Conservation (phyloP, 2,113 vertebrate species). For the Tapirus terrestris region DNA sequence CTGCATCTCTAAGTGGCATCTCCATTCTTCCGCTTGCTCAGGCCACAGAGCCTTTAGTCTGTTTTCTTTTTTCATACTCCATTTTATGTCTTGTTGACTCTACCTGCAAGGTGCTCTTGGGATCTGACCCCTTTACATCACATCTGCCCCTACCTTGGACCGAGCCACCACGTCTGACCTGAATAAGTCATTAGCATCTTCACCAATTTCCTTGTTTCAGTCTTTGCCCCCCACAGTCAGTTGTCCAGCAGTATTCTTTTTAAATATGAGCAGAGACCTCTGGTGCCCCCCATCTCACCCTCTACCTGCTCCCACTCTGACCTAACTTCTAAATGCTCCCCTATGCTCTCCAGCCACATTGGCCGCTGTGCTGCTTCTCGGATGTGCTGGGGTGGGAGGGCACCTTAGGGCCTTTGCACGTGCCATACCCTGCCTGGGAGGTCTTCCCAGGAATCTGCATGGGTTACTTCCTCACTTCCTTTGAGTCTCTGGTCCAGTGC, state of each 20-base stretch:
- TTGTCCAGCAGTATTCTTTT: neutral
- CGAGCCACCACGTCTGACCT: neutral
- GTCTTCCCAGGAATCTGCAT: neutral
- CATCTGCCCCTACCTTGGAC: neutral
- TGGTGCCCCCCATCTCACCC: neutral
- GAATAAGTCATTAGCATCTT: neutral
- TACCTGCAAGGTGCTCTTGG: neutral
- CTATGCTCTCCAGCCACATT: neutral
- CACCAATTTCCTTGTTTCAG: neutral
- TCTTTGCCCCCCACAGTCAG: neutral
- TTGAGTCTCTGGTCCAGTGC: neutral
- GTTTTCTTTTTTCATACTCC: neutral
- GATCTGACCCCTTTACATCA: neutral
- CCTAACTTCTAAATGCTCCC: neutral
- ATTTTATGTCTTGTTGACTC: neutral
- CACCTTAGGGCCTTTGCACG: neutral
- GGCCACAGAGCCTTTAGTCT: neutral
- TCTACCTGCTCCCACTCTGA: neutral
- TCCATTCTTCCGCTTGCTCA: neutral
- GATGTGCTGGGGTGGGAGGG: accelerated
- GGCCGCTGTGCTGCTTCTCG: neutral
- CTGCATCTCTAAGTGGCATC: neutral
- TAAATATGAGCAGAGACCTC: neutral
- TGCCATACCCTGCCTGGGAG: neutral
- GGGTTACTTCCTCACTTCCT: neutral